Evolutionary conservation across 1,140 invertebrate genomes (phyloP), one percentile per base, ranked within the genome.

Genomic region (Drosophila chauvacae): DNA sequence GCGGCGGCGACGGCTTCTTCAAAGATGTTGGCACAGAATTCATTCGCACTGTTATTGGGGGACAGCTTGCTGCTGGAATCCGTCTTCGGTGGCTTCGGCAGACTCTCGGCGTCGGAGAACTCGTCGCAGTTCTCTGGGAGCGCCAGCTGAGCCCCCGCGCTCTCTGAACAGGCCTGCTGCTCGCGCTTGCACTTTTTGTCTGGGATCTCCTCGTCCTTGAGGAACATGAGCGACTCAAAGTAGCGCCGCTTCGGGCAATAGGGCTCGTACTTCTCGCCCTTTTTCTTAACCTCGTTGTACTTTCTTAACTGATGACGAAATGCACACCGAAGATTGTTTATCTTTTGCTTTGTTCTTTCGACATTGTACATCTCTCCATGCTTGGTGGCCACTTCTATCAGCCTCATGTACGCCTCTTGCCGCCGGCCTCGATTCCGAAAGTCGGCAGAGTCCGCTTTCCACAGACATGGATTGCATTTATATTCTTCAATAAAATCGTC

Each of bases 401-500:
- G 77, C 63, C 88, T 92, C 57, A 84, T 75, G 53, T 92, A 92
- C 3, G 91, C 91, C 56, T 92, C 91, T 51, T 92, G 91, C 23
- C 91, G 74, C 18, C 80, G 82, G 13, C 56, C 77, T 33, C 91
- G 72, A 62, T 92, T 92, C 41, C 91, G 68, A 57, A 91, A 92
- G 70, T 92, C 79, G 5, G 79, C 76, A 4, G 86, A 92, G 50
- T 92, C 87, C 3, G 91, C 90, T 50, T 92, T 92, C 91, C 91
- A 92, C n/a, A 92, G 58, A 61, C 91, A 92, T 4, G 91, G 91
- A 76, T 92, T 92, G 55, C 81, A 84, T 50, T 84, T 90, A 51
- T 92, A 92, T 72, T 92, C 91, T n/a, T 91, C 79, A 35, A 92
- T 92, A 45, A 92, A 92, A 72, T 92, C 91, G 72, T 92, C 91